phyloP scores from a whole-genome alignment of 2,888 invertebrate genomes.

The Drosophila acutilabella region DNA sequence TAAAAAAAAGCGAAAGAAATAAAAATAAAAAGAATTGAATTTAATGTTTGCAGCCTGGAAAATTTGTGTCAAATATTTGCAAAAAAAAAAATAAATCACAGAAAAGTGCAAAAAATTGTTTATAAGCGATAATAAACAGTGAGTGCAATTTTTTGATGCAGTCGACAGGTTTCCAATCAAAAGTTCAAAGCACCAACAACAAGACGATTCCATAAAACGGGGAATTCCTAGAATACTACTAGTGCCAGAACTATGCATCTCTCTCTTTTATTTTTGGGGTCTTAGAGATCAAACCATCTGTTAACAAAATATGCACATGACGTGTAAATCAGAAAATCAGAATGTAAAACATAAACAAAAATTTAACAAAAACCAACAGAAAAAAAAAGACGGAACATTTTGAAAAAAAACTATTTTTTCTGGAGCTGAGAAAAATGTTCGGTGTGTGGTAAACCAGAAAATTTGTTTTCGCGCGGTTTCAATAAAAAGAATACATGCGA shows the following conservation, averaged over 20 bases:
- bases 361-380: constrained; percentile 9
- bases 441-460: constrained; percentile 67
- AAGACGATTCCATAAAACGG: constrained; percentile 17
- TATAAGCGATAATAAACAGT: constrained; percentile 36
- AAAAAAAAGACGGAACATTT: not conserved
- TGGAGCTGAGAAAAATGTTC: constrained; percentile 27
- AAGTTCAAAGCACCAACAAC: constrained; percentile 67
- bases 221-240: constrained; percentile 60
- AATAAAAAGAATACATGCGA: constrained; percentile 38
- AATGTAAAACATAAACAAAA: constrained; percentile 74
- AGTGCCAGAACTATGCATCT: constrained; percentile 1
- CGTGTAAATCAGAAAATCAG: constrained; percentile 57
- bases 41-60: constrained; percentile 46
- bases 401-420: constrained; percentile 21
- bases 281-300: constrained; percentile 72
- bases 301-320: constrained; percentile 70
- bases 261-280: constrained; percentile 11
- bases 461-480: constrained; percentile 32
- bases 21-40: constrained; percentile 23
- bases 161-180: constrained; percentile 29
- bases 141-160: constrained; percentile 43
- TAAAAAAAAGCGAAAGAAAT: constrained; percentile 15
- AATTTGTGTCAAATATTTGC: constrained; percentile 69
- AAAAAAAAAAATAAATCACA: constrained; percentile 19
- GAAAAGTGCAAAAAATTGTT: constrained; percentile 23